A percentile compares a stretch with the other conserved stretches of the same genome.
phyloP scores from a whole-genome alignment of 2,888 invertebrate species.

The Bibio marci region DNA sequence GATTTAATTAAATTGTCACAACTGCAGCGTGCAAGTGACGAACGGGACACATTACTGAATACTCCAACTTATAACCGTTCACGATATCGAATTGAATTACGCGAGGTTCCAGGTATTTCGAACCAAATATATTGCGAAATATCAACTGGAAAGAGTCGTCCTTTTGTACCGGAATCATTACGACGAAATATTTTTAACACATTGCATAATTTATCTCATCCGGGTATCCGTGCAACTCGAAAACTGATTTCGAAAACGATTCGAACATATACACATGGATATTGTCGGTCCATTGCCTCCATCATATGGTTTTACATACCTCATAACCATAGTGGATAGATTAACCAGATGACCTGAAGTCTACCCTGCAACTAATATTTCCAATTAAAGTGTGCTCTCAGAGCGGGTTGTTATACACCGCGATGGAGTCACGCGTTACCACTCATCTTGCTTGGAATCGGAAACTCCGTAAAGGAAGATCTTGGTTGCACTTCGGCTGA shows the following conservation, averaged over 20 bases:
- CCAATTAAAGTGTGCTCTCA: slow-evolving; percentile 20
- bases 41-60: no score
- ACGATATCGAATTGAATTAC: no score
- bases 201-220: not conserved
- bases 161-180: no score
- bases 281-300: slow-evolving; percentile 24
- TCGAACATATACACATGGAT: slow-evolving; percentile 25
- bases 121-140: not conserved
- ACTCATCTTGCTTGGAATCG: not conserved
- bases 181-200: not conserved
- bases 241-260: slow-evolving; percentile 11
- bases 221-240: not conserved
- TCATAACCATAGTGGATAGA: slow-evolving; percentile 16
- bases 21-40: no score
- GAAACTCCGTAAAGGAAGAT: not conserved
- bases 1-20: no score
- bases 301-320: slow-evolving; percentile 16
- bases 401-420: not conserved
- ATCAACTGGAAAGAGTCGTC: no score
- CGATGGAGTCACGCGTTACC: not conserved
- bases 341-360: slow-evolving; percentile 15
- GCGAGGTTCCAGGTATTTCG: no score
- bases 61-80: no score
- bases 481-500: not conserved
- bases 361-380: slow-evolving; percentile 12